Percentiles rank a stretch among this genome's conserved stretches.
These are phyloP conservation scores for Oophaga pumilio DNA, from an alignment of 2,113 vertebrate species.

Conservation along the genomic window DNA sequence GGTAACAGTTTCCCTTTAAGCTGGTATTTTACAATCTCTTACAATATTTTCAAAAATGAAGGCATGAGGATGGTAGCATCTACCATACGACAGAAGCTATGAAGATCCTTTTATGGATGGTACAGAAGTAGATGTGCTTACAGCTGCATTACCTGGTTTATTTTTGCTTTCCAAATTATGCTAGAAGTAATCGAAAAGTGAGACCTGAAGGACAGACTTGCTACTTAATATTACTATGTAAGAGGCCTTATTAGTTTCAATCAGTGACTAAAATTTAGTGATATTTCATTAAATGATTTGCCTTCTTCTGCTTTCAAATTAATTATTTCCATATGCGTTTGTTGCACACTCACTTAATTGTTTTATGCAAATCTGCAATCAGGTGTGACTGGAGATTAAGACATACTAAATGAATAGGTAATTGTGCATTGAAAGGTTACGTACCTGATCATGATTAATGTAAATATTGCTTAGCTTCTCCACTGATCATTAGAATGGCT, in stretches of 20 bases:
- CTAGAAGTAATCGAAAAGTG: neutral
- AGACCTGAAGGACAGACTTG: neutral
- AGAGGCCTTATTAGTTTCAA: neutral
- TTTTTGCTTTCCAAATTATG: neutral
- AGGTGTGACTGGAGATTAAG: constrained; percentile 35
- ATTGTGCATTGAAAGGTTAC: constrained; percentile 34
- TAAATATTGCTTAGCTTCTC: neutral
- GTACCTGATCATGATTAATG: constrained; percentile 15
- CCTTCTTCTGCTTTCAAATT: neutral
- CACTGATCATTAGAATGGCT: neutral
- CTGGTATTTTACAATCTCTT: no score
- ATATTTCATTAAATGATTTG: neutral
- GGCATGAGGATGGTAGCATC: neutral
- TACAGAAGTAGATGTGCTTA: neutral
- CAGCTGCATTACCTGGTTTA: neutral
- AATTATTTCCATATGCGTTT: neutral
- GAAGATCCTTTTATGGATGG: neutral
- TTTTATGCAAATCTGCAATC: constrained; percentile 50
- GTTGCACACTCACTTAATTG: neutral
- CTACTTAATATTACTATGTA: neutral
- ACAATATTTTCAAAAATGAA: no score
- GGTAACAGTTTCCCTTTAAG: no score
- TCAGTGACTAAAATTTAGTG: neutral
- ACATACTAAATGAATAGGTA: constrained; percentile 9
- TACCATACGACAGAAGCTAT: neutral